A percentile compares a stretch with the other conserved stretches of the same genome.
Conservation (phyloP, 2,888 invertebrate genomes). For the Serripes groenlandicus region DNA sequence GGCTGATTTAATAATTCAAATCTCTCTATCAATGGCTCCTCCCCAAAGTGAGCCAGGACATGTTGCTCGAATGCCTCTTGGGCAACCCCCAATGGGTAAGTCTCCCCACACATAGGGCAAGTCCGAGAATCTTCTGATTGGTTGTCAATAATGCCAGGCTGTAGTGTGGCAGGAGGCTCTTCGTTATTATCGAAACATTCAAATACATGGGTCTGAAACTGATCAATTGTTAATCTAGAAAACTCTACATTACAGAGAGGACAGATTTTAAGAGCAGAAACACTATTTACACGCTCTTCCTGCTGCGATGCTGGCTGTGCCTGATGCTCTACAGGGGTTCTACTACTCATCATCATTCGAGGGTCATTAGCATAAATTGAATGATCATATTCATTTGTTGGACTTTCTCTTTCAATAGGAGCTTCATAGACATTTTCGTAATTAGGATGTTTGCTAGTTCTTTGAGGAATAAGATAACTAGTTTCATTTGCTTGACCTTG, state of each 20-base stretch:
- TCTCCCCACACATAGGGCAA: slow-evolving; percentile 80
- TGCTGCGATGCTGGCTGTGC: neutral
- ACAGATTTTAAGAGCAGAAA: slow-evolving; percentile 70
- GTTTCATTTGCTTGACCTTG: neutral
- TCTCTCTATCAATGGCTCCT: slow-evolving; percentile 69
- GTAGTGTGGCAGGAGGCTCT: slow-evolving; percentile 62
- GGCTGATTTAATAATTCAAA: slow-evolving; percentile 69
- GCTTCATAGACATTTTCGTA: slow-evolving; percentile 58
- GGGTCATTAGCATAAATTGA: slow-evolving; percentile 13
- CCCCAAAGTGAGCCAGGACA: slow-evolving; percentile 81
- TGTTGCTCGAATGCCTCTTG: slow-evolving; percentile 80
- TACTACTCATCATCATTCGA: neutral
- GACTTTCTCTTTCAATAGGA: neutral
- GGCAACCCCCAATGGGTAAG: slow-evolving; percentile 68
- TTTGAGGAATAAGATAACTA: neutral
- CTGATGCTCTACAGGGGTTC: slow-evolving; percentile 2
- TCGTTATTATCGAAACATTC: slow-evolving; percentile 78
- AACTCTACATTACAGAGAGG: slow-evolving; percentile 79
- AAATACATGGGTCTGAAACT: slow-evolving; percentile 81
- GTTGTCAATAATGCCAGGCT: slow-evolving; percentile 28
- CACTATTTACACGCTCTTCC: slow-evolving; percentile 16
- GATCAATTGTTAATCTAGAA: slow-evolving; percentile 74
- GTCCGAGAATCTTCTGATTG: slow-evolving; percentile 61
- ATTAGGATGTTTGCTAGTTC: slow-evolving; percentile 33
- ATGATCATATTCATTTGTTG: slow-evolving; percentile 8